Base-by-base conservation (phyloP, 2,113 vertebrate genomes). In the Macaca nemestrina region DNA sequence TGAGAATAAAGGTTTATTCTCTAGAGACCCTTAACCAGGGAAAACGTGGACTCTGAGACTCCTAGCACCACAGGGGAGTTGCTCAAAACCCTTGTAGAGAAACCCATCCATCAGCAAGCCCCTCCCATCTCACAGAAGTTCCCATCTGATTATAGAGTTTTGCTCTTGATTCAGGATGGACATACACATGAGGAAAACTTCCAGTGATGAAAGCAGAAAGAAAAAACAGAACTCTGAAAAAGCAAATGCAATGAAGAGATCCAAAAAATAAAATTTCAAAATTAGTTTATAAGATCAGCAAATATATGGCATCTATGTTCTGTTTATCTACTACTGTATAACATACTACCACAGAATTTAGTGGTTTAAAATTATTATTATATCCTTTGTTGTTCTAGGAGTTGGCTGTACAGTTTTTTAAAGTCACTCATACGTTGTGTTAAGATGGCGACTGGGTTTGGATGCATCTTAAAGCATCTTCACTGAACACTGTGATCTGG, bases 71-170 rank as follows among this genome's bases (percentile, higher is more conserved):
- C 1, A 10, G 45, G 14, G 13, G 2, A 93, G 6, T 10, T 64
- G 22, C 75, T 40, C n/a, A 48, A 57, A 22, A 13, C 6, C 2
- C 17, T 25, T 35, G 0, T 4, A 38, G 67, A 38, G 18, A 75
- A 22, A 9, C 4, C 22, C 6, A 70, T 3, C 18, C 23, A 8
- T 35, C n/a, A 45, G 7, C 32, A 48, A 75, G 13, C 12, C 18
- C 14, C 23, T 79, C 2, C 10, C 4, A 14, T 6, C 55, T 4
- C 9, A 9, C 2, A 10, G 9, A 68, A 25, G 13, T 6, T 38
- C 38, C 25, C 4, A 18, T 30, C 81, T 35, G 20, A 50, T 12
- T 75, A 20, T 23, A 55, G n/a, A 75, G 16, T 55, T 35, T 68
- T 45, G 20, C 20, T 61, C 48, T 84, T 52, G 27, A 35, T 27